Evolutionary conservation across 2,113 vertebrate genomes (phyloP), one percentile per base, ranked within the genome.

Genomic region (Xenopus borealis): DNA sequence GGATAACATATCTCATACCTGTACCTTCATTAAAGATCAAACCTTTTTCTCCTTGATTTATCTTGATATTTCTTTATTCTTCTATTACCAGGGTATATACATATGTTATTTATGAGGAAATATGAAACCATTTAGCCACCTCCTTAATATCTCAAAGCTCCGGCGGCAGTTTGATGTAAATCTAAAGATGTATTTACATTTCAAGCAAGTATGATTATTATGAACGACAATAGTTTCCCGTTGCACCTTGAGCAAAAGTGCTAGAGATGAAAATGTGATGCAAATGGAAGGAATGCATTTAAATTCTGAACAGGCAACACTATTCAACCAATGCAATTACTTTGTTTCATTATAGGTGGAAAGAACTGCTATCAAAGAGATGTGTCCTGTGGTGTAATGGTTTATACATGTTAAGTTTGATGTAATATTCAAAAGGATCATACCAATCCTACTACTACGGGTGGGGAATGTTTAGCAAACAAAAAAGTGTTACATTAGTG

Each of bases 131-230:
- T 18, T 58, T 58, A 27, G 16, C 59, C 9, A 62, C 10, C 30
- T 64, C 33, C 27, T 64, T 27, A 3, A 44, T 64, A 64, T 64
- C 44, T 17, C 14, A 27, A 40, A 64, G 4, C 62, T 40, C 33
- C 1, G 23, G 3, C 30, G 17, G 62, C 30, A 40, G 16, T 44
- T 4, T 27, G 10, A 64, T 64, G 12, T 33, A 64, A 30, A 64
- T 64, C 62, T 64, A 64, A 17, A 64, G 62, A 40, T 40, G 23
- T 64, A 64, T 64, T 64, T 64, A 64, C 7, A 40, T 40, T 64
- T 40, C 23, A 33, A 64, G 62, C 30, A 64, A 33, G 13, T 44
- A 40, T 64, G 62, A 64, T 40, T 30, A 44, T 64, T 27, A 64
- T n/a, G 8, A 64, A 64, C 16, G 30, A 40, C 62, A 61, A 71